These are phyloP conservation scores for Baronia brevicornis DNA, from an alignment of 2,888 invertebrate genomes.

Conservation along the genomic window DNA sequence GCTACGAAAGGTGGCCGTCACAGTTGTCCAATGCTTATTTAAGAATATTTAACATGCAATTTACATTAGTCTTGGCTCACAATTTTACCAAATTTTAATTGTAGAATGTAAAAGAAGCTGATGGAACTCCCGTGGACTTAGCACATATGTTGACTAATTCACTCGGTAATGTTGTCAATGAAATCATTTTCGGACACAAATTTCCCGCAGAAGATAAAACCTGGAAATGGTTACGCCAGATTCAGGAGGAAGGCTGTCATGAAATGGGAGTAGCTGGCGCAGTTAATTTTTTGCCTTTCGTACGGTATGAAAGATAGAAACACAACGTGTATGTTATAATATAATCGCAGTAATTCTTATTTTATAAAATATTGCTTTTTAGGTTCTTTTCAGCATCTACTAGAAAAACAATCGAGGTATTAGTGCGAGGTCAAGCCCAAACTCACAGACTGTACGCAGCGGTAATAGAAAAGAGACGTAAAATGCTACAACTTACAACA, in stretches of 20 bases:
- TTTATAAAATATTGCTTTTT: conserved; percentile 22
- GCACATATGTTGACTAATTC: conserved; percentile 77
- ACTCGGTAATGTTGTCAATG: conserved; percentile 85
- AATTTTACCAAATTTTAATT: conserved; percentile 24
- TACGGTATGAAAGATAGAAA: conserved; percentile 70
- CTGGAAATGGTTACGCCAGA: conserved; percentile 84
- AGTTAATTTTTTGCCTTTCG: conserved; percentile 88
- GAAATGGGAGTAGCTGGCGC: conserved; percentile 88
- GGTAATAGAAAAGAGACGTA: conserved; percentile 76
- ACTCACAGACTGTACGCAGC: conserved; percentile 83
- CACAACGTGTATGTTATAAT: conserved; percentile 1
- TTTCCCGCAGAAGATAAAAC: conserved; percentile 81
- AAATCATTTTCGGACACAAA: conserved; percentile 84
- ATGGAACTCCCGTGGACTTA: conserved; percentile 61
- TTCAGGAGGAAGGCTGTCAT: conserved; percentile 90
- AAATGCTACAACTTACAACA: conserved; percentile 38
- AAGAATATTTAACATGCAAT: conserved; percentile 16
- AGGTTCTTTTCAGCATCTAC: conserved; percentile 79
- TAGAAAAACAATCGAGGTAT: conserved; percentile 76
- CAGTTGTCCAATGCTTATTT: conserved; percentile 15
- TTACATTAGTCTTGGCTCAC: conserved; percentile 12
- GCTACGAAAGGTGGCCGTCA: conserved; percentile 14
- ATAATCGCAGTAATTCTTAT: neutral
- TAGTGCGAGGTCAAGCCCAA: conserved; percentile 81
- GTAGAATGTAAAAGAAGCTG: conserved; percentile 43